phyloP scores from a whole-genome alignment of 2,797 vertebrate genomes.

The Macropodus opercularis region DNA sequence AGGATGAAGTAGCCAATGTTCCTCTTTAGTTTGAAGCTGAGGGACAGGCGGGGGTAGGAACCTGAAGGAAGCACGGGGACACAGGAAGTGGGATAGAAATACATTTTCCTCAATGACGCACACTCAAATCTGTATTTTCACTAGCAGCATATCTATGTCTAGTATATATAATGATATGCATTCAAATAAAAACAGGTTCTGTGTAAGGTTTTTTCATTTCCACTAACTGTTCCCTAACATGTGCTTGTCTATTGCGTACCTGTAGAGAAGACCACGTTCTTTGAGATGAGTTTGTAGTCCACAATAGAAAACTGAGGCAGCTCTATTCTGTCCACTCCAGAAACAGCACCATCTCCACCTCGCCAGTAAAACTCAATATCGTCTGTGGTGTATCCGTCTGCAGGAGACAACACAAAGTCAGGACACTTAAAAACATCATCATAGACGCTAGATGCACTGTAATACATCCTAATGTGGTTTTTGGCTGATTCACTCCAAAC shows the following conservation, averaged over 20 bases:
- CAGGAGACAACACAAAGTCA: slow-evolving; percentile 25
- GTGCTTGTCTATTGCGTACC: no score
- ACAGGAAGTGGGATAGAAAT: slow-evolving; percentile 56
- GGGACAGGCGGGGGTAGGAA: slow-evolving; percentile 96
- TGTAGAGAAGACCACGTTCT: slow-evolving; percentile 98
- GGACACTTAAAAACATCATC: slow-evolving; percentile 34
- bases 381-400: slow-evolving; percentile 98
- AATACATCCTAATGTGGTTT: slow-evolving; percentile 15
- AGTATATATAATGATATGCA: no score
- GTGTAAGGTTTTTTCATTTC: no score
- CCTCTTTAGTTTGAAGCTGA: slow-evolving; percentile 99
- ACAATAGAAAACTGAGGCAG: slow-evolving; percentile 99
- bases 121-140: slow-evolving; percentile 48
- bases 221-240: no score
- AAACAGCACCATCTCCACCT: slow-evolving; percentile 93
- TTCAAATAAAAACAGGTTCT: no score
- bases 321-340: slow-evolving; percentile 95
- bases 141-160: slow-evolving; percentile 18
- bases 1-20: slow-evolving; percentile 99
- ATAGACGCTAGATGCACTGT: not conserved
- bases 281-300: slow-evolving; percentile 97
- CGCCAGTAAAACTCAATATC: slow-evolving; percentile 99
- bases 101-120: slow-evolving; percentile 54
- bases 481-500: slow-evolving; percentile 10
- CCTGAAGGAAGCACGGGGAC: slow-evolving; percentile 79